phyloP scores from a whole-genome alignment of 1,140 invertebrate species.

The Calephelis nemesis region DNA sequence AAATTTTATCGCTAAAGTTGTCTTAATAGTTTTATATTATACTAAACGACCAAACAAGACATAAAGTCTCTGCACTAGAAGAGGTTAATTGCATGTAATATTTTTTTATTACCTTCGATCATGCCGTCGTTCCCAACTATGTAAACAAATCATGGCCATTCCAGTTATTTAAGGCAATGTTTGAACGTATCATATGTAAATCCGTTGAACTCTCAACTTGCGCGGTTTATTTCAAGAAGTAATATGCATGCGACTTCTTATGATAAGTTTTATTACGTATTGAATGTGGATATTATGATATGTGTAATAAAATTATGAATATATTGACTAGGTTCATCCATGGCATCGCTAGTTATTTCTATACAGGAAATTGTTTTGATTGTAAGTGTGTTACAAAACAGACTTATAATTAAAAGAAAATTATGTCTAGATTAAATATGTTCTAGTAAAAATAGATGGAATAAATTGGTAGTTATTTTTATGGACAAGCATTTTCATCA shows the following conservation, averaged over 20 bases:
- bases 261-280: constrained; percentile 16
- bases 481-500: too few species aligned
- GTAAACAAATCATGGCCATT: constrained; percentile 24
- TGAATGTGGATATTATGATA: constrained; percentile 2
- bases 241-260: constrained; percentile 12
- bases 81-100: constrained; percentile 12
- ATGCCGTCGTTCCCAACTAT: constrained; percentile 23
- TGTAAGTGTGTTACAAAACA: too few species aligned
- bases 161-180: constrained; percentile 1
- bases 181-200: constrained; percentile 30
- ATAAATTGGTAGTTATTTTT: too few species aligned
- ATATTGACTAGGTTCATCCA: not conserved
- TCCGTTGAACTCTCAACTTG: constrained; percentile 41
- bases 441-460: too few species aligned
- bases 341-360: not conserved
- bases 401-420: too few species aligned
- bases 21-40: too few species aligned
- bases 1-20: too few species aligned
- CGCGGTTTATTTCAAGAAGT: constrained; percentile 27
- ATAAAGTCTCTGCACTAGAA: not conserved
- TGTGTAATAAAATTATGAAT: constrained; percentile 10
- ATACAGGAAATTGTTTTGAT: too few species aligned
- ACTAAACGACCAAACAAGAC: not conserved
- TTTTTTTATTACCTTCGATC: not conserved
- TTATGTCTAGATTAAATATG: too few species aligned